Evolutionary conservation across 35 echinoderm and acorn worm species (phyloP).

Genomic region (Lytechinus pictus): DNA sequence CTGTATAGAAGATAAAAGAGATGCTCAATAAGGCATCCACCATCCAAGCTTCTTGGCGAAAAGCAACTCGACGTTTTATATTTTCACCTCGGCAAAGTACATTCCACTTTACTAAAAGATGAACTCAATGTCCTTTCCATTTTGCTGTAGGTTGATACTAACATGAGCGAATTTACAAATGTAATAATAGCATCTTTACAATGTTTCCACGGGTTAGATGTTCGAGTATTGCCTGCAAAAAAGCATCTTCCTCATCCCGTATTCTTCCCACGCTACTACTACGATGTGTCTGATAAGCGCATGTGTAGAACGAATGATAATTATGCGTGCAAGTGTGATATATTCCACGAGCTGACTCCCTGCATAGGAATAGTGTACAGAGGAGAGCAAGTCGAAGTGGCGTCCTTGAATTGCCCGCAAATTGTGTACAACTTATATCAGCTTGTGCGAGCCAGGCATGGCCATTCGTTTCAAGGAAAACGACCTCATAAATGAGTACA

Average conservation of each 20-base stretch:
- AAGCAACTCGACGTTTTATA: neutral
- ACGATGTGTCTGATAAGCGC: neutral
- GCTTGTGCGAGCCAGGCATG: slow-evolving; percentile 15
- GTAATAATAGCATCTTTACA: neutral
- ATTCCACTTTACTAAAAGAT: neutral
- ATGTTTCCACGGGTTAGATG: neutral
- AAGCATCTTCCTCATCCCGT: neutral
- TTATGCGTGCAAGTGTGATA: neutral
- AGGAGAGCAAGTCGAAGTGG: neutral
- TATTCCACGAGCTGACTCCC: neutral
- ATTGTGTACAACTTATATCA: slow-evolving; percentile 13
- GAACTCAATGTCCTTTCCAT: neutral
- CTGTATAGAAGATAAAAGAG: neutral
- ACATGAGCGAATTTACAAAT: neutral
- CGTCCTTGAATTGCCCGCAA: neutral
- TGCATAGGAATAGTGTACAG: neutral
- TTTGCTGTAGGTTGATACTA: neutral
- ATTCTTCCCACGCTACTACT: neutral
- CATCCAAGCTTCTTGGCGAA: neutral
- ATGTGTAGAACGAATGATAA: slow-evolving; percentile 5
- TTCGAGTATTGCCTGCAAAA: neutral
- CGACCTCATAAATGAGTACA: neutral
- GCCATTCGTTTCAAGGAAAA: slow-evolving; percentile 18
- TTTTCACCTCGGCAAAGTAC: slow-evolving; percentile 9
- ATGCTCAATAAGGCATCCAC: slow-evolving; percentile 1